Evolutionary conservation across 2,113 vertebrate genomes (phyloP).

Genomic region (Etheostoma cragini): DNA sequence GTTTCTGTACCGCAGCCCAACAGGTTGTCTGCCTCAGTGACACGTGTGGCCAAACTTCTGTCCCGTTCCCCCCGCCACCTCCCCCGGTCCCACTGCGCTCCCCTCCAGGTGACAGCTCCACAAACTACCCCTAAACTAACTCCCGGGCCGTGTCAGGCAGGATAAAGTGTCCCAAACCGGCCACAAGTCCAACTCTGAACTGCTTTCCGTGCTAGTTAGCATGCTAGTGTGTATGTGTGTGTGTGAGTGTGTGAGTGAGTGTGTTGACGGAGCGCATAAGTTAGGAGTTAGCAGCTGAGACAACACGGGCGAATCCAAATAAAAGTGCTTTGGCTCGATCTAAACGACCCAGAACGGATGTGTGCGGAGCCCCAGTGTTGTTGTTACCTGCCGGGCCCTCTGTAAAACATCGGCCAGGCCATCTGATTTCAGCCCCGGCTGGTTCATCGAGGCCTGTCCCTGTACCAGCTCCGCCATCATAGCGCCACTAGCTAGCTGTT

Average conservation of each 20-base stretch:
- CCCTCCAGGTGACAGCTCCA: conserved; percentile 70
- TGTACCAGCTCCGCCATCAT: conserved; percentile 95
- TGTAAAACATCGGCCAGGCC: conserved; percentile 92
- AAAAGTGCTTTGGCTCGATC: conserved; percentile 74
- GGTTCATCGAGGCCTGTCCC: conserved; percentile 91
- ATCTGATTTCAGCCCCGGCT: conserved; percentile 91
- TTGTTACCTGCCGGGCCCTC: conserved; percentile 92
- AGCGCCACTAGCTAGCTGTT: conserved; percentile 76
- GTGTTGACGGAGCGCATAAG: conserved; percentile 62
- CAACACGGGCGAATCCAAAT: conserved; percentile 57
- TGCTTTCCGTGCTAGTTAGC: conserved; percentile 71
- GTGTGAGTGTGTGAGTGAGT: conserved; percentile 32
- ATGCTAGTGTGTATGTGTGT: conserved; percentile 51
- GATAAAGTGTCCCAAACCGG: conserved; percentile 36
- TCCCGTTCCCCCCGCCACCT: conserved; percentile 13
- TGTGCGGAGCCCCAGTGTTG: conserved; percentile 32
- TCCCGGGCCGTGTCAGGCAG: conserved; percentile 20
- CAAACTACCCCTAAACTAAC: conserved; percentile 66
- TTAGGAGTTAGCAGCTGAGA: conserved; percentile 58
- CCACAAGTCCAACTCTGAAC: conserved; percentile 42
- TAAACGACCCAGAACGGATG: conserved; percentile 29
- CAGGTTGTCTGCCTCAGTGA: conserved; percentile 76
- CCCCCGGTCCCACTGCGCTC: conserved; percentile 23
- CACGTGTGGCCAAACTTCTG: conserved; percentile 80
- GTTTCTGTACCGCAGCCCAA: conserved; percentile 58